Percentiles rank a stretch among this genome's conserved stretches.
These are phyloP conservation scores for Dicrostonyx torquatus DNA, from an alignment of 2,797 vertebrate genomes.

Conservation along the genomic window DNA sequence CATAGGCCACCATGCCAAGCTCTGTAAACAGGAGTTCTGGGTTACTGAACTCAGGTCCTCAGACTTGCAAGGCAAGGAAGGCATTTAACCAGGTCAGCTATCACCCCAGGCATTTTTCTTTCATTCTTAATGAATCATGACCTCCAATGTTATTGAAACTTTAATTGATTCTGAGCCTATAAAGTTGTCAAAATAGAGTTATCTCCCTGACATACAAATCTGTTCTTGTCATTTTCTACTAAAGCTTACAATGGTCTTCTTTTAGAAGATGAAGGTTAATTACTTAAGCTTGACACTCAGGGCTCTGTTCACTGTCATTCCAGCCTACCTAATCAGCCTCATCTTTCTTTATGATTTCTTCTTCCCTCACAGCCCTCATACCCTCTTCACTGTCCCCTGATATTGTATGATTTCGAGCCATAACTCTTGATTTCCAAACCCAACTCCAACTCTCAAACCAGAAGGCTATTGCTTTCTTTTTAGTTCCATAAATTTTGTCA, in stretches of 20 bases:
- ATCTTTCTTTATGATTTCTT: not conserved
- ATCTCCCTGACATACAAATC: not conserved
- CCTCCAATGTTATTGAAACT: not conserved
- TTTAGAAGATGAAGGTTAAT: not conserved
- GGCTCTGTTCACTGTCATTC: not conserved
- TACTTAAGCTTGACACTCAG: not conserved
- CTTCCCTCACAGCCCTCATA: not conserved
- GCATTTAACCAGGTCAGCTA: not conserved
- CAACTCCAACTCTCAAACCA: not conserved
- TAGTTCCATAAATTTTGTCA: not conserved
- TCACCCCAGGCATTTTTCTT: not conserved
- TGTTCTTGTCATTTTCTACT: conserved; percentile 17
- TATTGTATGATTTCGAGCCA: not conserved
- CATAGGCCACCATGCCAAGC: not conserved
- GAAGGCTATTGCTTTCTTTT: not conserved
- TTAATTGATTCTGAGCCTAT: not conserved
- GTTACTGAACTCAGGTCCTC: not conserved
- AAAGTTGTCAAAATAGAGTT: conserved; percentile 14
- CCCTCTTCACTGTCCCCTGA: not conserved
- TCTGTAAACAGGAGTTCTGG: not conserved
- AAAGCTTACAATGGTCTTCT: not conserved
- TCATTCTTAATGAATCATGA: not conserved
- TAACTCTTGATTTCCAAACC: not conserved
- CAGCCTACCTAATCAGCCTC: not conserved
- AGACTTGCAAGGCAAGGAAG: not conserved